Conservation (phyloP, 2,888 invertebrate genomes). For the Microctonus brassicae region DNA sequence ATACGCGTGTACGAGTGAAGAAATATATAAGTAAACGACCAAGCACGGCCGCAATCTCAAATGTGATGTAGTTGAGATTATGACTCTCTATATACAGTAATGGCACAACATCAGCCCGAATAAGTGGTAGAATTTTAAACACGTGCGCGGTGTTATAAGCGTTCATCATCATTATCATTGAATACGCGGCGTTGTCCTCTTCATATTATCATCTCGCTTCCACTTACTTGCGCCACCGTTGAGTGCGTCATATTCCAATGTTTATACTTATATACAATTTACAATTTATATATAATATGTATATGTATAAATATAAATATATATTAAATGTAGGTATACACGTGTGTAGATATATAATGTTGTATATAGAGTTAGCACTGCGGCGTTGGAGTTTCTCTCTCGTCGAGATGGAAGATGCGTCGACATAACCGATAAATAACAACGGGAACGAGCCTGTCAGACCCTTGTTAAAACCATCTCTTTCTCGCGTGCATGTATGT, state of each 20-base stretch:
- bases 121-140: conserved; percentile 67
- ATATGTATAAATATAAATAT: too few species aligned
- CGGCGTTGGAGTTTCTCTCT: conserved; percentile 49
- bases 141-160: conserved; percentile 57
- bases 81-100: conserved; percentile 7
- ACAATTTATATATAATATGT: conserved; percentile 13
- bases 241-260: conserved; percentile 39
- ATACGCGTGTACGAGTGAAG: conserved; percentile 31
- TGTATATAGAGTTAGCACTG: conserved; percentile 21
- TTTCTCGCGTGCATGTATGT: conserved; percentile 13
- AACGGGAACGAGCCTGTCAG: conserved; percentile 69
- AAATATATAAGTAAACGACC: conserved; percentile 43
- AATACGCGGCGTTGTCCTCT: conserved; percentile 20
- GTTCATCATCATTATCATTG: conserved; percentile 40
- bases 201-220: conserved; percentile 16
- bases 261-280: background rate
- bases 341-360: too few species aligned
- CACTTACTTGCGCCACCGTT: conserved; percentile 37
- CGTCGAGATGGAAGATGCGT: conserved; percentile 65
- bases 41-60: conserved; percentile 34
- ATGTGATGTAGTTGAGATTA: conserved; percentile 27
- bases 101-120: conserved; percentile 54
- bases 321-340: too few species aligned
- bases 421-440: conserved; percentile 70
- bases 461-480: conserved; percentile 65